These are phyloP conservation scores for Squalus acanthias DNA, from an alignment of 2,797 vertebrate species.

Conservation along the genomic window DNA sequence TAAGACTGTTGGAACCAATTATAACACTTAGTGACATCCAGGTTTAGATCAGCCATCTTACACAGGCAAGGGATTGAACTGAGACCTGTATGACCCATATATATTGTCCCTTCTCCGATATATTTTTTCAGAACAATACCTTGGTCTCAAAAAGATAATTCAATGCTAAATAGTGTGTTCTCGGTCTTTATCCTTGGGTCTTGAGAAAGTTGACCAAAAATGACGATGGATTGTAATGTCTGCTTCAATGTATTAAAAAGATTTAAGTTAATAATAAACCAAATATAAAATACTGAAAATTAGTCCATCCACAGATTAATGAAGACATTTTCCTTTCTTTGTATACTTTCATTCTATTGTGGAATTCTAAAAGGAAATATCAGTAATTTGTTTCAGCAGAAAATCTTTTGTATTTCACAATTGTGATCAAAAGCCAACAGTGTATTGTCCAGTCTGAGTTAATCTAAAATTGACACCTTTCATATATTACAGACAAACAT, in stretches of 20 bases:
- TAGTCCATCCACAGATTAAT: not conserved
- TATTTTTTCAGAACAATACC: not conserved
- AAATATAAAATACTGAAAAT: not conserved
- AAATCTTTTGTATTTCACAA: not conserved
- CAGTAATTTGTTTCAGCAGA: not conserved
- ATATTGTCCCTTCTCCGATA: too few species aligned
- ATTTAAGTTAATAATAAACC: not conserved
- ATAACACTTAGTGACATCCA: too few species aligned
- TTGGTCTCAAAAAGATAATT: not conserved
- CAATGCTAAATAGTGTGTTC: not conserved
- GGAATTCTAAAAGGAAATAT: not conserved
- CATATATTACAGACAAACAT: not conserved
- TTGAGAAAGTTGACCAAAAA: not conserved
- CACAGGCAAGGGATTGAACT: too few species aligned
- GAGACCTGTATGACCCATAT: too few species aligned
- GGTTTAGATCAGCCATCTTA: too few species aligned
- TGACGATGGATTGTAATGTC: not conserved
- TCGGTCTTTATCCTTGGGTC: not conserved
- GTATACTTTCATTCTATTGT: not conserved
- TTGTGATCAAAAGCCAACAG: not conserved
- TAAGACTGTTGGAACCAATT: too few species aligned
- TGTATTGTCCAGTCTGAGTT: not conserved
- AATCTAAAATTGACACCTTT: not conserved
- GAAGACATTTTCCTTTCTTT: not conserved
- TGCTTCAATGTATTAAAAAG: not conserved